These are phyloP conservation scores for Holothuria scabra DNA, from an alignment of 53 echinoderm and acorn worm species.

Conservation along the genomic window DNA sequence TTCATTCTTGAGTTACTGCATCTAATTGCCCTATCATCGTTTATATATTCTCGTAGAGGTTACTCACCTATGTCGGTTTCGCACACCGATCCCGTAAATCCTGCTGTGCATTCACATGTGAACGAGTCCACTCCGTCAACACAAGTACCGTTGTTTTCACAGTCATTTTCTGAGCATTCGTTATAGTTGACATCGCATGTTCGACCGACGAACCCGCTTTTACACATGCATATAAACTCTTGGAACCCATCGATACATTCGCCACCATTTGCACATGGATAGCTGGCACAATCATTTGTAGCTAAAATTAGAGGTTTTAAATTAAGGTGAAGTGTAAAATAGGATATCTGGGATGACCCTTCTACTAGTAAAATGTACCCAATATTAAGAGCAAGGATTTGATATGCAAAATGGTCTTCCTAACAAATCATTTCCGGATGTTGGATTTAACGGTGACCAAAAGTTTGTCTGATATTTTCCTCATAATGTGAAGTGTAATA, in stretches of 20 bases:
- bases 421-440: too few species aligned
- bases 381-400: too few species aligned
- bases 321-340: neutral
- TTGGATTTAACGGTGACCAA: too few species aligned
- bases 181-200: constrained; percentile 56
- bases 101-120: constrained; percentile 26
- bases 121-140: constrained; percentile 53
- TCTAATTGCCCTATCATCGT: too few species aligned
- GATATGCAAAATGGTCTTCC: too few species aligned
- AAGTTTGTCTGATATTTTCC: too few species aligned
- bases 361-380: too few species aligned
- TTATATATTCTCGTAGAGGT: too few species aligned
- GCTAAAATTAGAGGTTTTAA: constrained; percentile 5
- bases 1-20: too few species aligned
- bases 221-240: constrained; percentile 52
- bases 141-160: constrained; percentile 62
- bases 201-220: constrained; percentile 44
- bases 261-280: constrained; percentile 39
- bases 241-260: constrained; percentile 46
- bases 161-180: constrained; percentile 48
- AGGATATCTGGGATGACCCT: too few species aligned
- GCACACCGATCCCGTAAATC: constrained; percentile 57
- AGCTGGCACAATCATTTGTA: constrained; percentile 52
- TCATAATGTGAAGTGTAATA: too few species aligned
- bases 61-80: constrained; percentile 49